These are phyloP conservation scores for Amitus sp. DNA, from an alignment of 2,888 invertebrate species.

Conservation along the genomic window DNA sequence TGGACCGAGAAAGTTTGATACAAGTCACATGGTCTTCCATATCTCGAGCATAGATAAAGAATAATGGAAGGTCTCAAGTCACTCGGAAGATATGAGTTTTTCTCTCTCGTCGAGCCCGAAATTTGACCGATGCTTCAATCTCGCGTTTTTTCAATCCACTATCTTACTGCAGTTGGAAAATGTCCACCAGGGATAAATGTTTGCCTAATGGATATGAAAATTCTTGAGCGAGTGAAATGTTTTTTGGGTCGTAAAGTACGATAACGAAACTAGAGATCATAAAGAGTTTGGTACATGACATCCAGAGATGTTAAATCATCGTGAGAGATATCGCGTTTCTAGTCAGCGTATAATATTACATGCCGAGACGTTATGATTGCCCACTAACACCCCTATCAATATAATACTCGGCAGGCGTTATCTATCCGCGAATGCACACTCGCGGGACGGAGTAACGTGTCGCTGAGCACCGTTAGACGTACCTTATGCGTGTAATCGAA, in stretches of 20 bases:
- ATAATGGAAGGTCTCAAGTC: constrained; percentile 58
- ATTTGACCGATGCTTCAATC: not conserved
- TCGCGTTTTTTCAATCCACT: too few species aligned
- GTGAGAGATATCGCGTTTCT: constrained; percentile 12
- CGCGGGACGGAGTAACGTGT: constrained; percentile 37
- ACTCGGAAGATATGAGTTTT: constrained; percentile 58
- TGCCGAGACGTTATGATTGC: constrained; percentile 26
- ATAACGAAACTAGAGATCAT: not conserved
- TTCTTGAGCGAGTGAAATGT: not conserved
- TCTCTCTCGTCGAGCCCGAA: constrained; percentile 30
- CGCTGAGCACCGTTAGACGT: constrained; percentile 40
- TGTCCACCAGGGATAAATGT: too few species aligned
- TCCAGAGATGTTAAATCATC: constrained; percentile 3
- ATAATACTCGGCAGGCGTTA: constrained; percentile 35
- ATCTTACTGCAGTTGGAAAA: too few species aligned
- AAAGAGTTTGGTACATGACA: constrained; percentile 3
- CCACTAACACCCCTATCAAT: constrained; percentile 36
- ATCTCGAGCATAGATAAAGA: constrained; percentile 61
- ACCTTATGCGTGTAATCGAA: constrained; percentile 38
- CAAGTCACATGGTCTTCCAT: constrained; percentile 63
- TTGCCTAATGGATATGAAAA: constrained; percentile 1
- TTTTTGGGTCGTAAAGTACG: not conserved
- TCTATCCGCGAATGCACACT: constrained; percentile 36
- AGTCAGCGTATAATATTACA: constrained; percentile 12
- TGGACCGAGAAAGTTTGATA: constrained; percentile 60